Evolutionary conservation across 2,888 invertebrate species (phyloP).

Genomic region (Stenoptilia bipunctidactyla): DNA sequence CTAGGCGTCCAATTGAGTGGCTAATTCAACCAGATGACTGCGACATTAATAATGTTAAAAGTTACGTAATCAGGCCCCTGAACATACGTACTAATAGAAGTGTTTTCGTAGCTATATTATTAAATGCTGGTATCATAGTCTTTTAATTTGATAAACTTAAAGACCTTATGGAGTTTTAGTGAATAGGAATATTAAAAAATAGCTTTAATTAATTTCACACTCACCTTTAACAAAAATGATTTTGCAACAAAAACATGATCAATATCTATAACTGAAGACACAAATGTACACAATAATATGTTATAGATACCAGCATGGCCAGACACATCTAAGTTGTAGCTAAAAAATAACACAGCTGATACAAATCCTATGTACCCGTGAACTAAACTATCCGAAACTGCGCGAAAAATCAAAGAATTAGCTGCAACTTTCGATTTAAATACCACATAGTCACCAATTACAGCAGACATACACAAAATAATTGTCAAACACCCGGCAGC

Average conservation of each 20-base stretch:
- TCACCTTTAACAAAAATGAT: slow-evolving; percentile 47
- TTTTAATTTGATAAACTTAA: too few relatives aligned
- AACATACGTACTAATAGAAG: too few relatives aligned
- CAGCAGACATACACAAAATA: slow-evolving; percentile 26
- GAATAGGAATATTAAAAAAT: too few relatives aligned
- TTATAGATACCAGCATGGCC: slow-evolving; percentile 25
- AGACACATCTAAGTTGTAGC: slow-evolving; percentile 25
- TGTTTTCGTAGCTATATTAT: too few relatives aligned
- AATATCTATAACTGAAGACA: slow-evolving; percentile 46
- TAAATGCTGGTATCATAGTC: too few relatives aligned
- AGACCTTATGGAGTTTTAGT: too few relatives aligned
- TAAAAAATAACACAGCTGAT: slow-evolving; percentile 41
- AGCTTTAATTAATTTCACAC: too few relatives aligned
- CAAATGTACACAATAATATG: slow-evolving; percentile 34
- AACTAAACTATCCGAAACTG: slow-evolving; percentile 35
- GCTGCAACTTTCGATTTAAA: slow-evolving; percentile 41
- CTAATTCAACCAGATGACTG: too few relatives aligned
- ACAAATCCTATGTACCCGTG: slow-evolving; percentile 41
- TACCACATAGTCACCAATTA: slow-evolving; percentile 45
- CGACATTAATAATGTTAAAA: too few relatives aligned
- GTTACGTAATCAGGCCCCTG: too few relatives aligned
- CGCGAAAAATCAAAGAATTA: slow-evolving; percentile 32
- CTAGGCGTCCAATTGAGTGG: too few relatives aligned
- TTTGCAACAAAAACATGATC: slow-evolving; percentile 51
- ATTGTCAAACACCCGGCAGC: slow-evolving; percentile 28